Evolutionary conservation across 2,113 vertebrate species (phyloP).

Genomic region (Odobenus rosmarus): DNA sequence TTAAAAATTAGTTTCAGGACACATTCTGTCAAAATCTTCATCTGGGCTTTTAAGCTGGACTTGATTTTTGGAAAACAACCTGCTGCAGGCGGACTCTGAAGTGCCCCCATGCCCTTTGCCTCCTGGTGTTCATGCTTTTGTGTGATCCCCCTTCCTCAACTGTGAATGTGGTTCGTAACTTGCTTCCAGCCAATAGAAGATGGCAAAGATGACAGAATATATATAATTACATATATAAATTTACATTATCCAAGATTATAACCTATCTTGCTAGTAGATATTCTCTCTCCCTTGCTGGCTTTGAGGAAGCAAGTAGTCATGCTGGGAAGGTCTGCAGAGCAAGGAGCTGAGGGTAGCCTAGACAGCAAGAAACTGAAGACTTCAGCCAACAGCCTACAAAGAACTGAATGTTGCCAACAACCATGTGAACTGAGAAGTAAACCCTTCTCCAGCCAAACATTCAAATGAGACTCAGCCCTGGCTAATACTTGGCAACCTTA

Average conservation of each 20-base stretch:
- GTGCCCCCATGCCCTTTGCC: not conserved
- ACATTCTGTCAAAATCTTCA: not conserved
- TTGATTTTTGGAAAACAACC: constrained; percentile 8
- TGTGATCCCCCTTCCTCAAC: not conserved
- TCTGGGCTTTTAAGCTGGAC: not conserved
- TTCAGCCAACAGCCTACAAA: not conserved
- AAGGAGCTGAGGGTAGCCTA: not conserved
- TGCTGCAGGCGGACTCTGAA: not conserved
- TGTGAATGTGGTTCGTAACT: not conserved
- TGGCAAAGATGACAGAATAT: not conserved
- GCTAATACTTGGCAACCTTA: not conserved
- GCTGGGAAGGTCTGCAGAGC: not conserved
- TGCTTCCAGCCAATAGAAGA: not conserved
- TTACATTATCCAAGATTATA: not conserved
- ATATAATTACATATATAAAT: not conserved
- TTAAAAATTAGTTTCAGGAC: constrained; percentile 12
- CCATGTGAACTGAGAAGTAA: not conserved
- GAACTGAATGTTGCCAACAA: not conserved
- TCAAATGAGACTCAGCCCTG: not conserved
- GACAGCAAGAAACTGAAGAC: not conserved
- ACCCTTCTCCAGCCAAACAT: not conserved
- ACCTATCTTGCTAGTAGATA: not conserved
- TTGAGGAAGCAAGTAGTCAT: not conserved
- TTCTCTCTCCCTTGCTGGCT: not conserved
- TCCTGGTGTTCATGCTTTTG: not conserved